A percentile compares a stretch with the other conserved stretches of the same genome.
These are phyloP conservation scores for Stomatorhinus ivindoensis DNA, from an alignment of 2,113 vertebrate species.

Conservation along the genomic window DNA sequence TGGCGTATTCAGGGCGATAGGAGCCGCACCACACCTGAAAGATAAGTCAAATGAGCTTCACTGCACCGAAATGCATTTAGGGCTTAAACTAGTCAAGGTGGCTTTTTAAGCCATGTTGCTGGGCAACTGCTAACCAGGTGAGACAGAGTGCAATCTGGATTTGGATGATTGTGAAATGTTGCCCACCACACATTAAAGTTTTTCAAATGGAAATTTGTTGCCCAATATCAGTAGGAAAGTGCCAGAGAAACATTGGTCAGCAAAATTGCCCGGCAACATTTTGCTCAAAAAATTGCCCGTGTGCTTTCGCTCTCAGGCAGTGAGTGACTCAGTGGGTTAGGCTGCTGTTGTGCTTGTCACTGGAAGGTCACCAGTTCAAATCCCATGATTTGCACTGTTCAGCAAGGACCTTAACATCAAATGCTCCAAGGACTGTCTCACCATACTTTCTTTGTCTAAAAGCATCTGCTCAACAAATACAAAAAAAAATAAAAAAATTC, in stretches of 20 bases:
- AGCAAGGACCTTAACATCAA: neutral
- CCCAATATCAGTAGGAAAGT: neutral
- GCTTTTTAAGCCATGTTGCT: neutral
- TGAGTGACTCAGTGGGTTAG: neutral
- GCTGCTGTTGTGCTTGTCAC: neutral
- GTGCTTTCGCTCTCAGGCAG: neutral
- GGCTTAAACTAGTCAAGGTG: neutral
- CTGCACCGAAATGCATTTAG: neutral
- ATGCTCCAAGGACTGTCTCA: neutral
- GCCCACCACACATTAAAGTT: neutral
- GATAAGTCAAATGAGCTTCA: neutral
- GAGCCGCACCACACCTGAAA: slow-evolving; percentile 86
- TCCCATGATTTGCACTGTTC: neutral
- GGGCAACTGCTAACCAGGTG: neutral
- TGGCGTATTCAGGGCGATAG: slow-evolving; percentile 87
- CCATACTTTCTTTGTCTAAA: neutral
- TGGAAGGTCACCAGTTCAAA: neutral
- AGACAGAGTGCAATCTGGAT: neutral
- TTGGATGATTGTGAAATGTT: neutral
- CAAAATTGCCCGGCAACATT: too few species aligned
- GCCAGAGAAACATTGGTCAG: too few species aligned
- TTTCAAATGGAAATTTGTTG: neutral
- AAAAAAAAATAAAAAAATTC: too few species aligned
- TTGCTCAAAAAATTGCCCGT: neutral
- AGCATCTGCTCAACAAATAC: neutral